Conservation (phyloP, 2,113 vertebrate species). For the Sceloporus undulatus region DNA sequence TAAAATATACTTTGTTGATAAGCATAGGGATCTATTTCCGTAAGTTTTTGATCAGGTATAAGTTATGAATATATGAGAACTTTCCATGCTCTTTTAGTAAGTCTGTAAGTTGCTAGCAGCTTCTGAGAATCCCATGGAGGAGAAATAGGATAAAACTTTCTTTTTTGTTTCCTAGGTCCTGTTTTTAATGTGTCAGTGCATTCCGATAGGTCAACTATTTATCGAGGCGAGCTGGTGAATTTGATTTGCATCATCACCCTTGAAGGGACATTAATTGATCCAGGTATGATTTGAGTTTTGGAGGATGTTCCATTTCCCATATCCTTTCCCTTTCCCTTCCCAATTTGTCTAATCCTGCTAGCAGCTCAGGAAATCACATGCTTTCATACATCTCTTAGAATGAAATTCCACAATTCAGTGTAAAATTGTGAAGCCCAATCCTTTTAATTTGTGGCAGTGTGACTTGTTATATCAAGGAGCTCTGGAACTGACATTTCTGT, state of each 20-base stretch:
- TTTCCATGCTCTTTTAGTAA: neutral
- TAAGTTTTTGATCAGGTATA: conserved; percentile 1
- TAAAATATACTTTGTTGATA: neutral
- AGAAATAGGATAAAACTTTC: conserved; percentile 51
- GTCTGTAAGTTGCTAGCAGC: neutral
- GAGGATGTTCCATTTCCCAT: conserved; percentile 1
- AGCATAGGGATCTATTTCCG: neutral
- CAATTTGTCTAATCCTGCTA: neutral
- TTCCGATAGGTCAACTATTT: conserved; percentile 83
- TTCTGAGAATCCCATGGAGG: no score
- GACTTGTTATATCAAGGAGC: neutral
- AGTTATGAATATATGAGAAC: neutral
- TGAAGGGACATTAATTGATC: conserved; percentile 82
- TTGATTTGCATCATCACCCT: conserved; percentile 85
- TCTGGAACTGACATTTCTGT: neutral
- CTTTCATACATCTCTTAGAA: neutral
- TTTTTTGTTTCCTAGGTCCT: conserved; percentile 79
- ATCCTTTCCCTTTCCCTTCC: no score
- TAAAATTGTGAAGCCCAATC: neutral
- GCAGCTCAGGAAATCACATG: accelerated
- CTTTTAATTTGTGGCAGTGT: neutral
- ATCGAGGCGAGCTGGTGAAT: conserved; percentile 89
- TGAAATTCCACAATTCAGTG: neutral
- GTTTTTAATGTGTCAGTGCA: conserved; percentile 85
- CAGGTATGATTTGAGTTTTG: conserved; percentile 74